phyloP scores from a whole-genome alignment of 2,113 vertebrate species.

The Rhinopithecus roxellana region DNA sequence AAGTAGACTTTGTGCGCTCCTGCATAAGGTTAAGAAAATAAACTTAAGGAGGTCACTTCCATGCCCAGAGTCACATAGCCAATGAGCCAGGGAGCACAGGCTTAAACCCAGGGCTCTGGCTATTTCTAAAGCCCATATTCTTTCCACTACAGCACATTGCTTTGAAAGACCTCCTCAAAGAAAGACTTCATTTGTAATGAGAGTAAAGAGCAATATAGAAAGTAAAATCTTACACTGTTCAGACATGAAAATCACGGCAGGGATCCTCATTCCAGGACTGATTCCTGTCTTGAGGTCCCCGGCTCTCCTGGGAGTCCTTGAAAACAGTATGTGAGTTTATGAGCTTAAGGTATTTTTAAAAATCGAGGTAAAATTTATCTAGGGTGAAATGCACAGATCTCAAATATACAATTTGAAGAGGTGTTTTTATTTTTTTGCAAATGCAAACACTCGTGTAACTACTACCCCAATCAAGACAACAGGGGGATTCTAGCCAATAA shows the following conservation, averaged over 20 bases:
- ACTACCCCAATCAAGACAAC: background rate
- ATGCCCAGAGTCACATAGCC: slow-evolving; percentile 18
- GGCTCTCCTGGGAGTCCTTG: background rate
- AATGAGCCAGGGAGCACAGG: background rate
- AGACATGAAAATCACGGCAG: background rate
- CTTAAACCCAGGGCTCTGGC: background rate
- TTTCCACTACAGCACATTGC: background rate
- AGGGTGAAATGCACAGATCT: background rate
- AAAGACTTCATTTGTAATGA: slow-evolving; percentile 32
- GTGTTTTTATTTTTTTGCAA: background rate
- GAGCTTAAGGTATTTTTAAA: background rate
- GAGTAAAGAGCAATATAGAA: background rate
- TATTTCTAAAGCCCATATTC: slow-evolving; percentile 30
- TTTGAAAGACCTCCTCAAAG: slow-evolving; percentile 35
- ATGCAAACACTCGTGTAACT: background rate
- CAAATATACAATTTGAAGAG: background rate
- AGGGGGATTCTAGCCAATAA: too few species aligned
- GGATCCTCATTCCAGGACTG: background rate
- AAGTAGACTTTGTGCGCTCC: slow-evolving; percentile 43
- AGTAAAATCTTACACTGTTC: background rate
- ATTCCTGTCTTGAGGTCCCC: background rate
- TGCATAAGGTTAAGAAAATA: slow-evolving; percentile 52
- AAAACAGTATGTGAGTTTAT: background rate
- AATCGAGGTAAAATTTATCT: background rate
- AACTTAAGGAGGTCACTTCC: slow-evolving; percentile 29